These are phyloP conservation scores for Varroa destructor DNA, from an alignment of 1,140 invertebrate species.

Conservation along the genomic window DNA sequence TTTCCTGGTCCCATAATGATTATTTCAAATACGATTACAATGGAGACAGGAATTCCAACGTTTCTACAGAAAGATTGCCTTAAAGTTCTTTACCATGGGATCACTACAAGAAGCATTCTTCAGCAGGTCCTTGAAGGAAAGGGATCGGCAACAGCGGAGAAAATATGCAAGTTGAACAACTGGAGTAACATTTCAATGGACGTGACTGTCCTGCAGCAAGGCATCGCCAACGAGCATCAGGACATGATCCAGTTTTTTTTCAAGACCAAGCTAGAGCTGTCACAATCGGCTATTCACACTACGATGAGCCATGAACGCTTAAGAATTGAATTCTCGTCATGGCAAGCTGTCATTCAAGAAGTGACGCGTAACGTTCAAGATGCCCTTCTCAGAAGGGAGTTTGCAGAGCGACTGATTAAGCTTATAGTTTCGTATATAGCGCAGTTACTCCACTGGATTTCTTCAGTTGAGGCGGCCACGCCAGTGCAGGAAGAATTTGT, in stretches of 20 bases:
- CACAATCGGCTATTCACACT: conserved; percentile 3
- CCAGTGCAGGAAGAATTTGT: conserved; percentile 22
- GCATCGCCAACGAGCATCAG: conserved; percentile 22
- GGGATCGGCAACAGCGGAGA: conserved; percentile 6
- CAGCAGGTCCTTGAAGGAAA: conserved; percentile 15
- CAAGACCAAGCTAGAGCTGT: conserved; percentile 15
- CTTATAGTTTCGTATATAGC: conserved; percentile 13
- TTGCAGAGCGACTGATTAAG: conserved; percentile 2
- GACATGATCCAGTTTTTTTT: conserved; percentile 27
- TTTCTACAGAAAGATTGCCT: conserved; percentile 18
- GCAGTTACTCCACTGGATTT: conserved; percentile 17
- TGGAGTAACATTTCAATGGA: conserved; percentile 26
- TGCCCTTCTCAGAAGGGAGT: background rate
- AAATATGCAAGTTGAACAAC: conserved; percentile 5
- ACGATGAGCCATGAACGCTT: conserved; percentile 12
- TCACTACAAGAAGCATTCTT: conserved; percentile 6
- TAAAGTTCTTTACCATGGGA: conserved; percentile 21
- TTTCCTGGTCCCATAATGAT: background rate
- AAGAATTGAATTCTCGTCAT: conserved; percentile 1
- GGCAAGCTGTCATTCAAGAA: conserved; percentile 20
- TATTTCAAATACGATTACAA: conserved; percentile 1
- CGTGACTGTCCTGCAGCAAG: conserved; percentile 10
- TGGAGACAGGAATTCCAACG: conserved; percentile 3
- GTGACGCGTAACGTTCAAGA: conserved; percentile 13
- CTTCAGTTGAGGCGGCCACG: background rate